These are phyloP conservation scores for Sebastes hopkinsi DNA, from an alignment of 2,797 vertebrate genomes.

Conservation along the genomic window DNA sequence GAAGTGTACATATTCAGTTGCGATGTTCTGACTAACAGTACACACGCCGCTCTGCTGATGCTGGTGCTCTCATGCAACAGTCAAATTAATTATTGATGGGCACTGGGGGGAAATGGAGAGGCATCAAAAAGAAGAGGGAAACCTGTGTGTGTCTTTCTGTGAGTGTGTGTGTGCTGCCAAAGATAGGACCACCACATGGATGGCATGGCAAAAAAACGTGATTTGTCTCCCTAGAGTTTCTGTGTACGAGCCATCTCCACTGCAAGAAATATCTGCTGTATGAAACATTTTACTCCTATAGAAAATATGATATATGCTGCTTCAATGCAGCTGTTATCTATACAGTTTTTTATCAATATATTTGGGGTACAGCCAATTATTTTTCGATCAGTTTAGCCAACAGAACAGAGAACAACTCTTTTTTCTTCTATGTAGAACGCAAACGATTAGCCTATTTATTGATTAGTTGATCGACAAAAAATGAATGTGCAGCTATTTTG, in stretches of 20 bases:
- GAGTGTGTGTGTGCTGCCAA: not conserved
- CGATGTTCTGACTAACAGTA: not conserved
- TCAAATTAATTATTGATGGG: slow-evolving; percentile 53
- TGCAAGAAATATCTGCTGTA: not conserved
- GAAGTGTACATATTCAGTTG: not conserved
- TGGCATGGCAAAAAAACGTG: slow-evolving; percentile 15
- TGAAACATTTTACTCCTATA: not conserved
- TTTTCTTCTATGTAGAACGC: too few species aligned
- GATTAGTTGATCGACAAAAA: too few species aligned
- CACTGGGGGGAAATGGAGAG: slow-evolving; percentile 8
- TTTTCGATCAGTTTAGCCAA: too few species aligned
- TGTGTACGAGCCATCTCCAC: not conserved
- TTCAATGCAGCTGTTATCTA: not conserved
- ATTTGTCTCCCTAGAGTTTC: not conserved
- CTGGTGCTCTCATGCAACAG: slow-evolving; percentile 2
- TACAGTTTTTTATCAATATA: not conserved
- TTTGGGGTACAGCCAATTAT: not conserved
- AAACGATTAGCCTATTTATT: too few species aligned
- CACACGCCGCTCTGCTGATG: slow-evolving; percentile 7
- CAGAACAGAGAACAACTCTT: too few species aligned
- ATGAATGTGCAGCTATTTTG: too few species aligned
- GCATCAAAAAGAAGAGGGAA: slow-evolving; percentile 25
- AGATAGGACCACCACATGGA: slow-evolving; percentile 2
- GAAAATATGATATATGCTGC: not conserved
- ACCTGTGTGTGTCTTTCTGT: not conserved